Evolutionary conservation across 2,113 vertebrate genomes (phyloP).

Genomic region (Hemiscyllium ocellatum): DNA sequence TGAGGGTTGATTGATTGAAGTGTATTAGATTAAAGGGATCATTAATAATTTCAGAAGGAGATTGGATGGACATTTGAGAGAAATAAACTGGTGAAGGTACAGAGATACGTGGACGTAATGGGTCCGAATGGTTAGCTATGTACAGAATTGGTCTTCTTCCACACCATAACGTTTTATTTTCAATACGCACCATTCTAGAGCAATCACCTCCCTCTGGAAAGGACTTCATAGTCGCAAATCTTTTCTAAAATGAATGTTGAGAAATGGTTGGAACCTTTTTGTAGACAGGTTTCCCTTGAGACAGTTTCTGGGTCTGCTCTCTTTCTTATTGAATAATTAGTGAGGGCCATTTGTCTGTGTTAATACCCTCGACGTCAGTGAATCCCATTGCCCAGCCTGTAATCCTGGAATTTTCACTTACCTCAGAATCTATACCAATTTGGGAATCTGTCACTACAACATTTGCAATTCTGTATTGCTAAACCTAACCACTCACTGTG

Average conservation of each 20-base stretch:
- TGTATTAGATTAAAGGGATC: too few species aligned
- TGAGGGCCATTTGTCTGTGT: neutral
- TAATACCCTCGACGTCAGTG: neutral
- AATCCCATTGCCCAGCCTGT: neutral
- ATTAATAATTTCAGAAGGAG: too few species aligned
- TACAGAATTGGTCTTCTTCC: too few species aligned
- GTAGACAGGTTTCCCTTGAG: neutral
- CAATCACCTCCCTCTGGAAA: too few species aligned
- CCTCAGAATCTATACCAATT: neutral
- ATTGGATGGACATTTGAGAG: too few species aligned
- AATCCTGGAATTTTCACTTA: neutral
- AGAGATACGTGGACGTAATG: too few species aligned
- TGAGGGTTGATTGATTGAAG: too few species aligned
- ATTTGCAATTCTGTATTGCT: neutral
- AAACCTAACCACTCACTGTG: neutral
- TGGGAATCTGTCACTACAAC: neutral
- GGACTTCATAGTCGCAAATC: neutral
- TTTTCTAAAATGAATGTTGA: neutral
- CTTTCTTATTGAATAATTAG: neutral
- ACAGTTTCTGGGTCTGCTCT: neutral
- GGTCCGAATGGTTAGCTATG: too few species aligned
- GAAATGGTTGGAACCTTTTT: neutral
- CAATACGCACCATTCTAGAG: too few species aligned
- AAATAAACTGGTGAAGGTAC: too few species aligned
- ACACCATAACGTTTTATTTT: too few species aligned